Base-by-base conservation (phyloP, 2,888 invertebrate genomes). In the Megalurothrips usitatus region DNA sequence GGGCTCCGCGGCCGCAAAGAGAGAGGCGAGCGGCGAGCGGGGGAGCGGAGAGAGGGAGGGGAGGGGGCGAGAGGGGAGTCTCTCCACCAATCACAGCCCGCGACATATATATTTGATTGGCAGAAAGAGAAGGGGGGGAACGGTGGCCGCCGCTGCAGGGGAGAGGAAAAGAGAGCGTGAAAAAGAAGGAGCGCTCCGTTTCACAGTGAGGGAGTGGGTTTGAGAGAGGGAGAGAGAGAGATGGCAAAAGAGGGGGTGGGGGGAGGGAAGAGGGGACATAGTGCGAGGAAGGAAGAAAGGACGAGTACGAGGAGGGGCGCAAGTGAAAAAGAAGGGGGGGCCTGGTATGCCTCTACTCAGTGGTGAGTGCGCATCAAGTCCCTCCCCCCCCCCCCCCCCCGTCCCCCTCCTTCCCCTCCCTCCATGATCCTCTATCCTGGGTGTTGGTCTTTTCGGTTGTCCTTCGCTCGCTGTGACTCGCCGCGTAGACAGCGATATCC, bases 21-120 rank as follows among this genome's bases (percentile, higher is more conserved):
- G 47, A 34, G 47, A 68, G 68, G 79, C 12, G 58, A n/a, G 75
- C 43, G 34, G 34, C 11, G 63, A 78, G 80, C 43, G 14, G 68
- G 26, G 28, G 63, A 14, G 43, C n/a, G 48, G 75, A 78, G 23
- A n/a, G n/a, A 17, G 79, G 79, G 34, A 78, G 80, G 80, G 80
- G 79, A 78, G 81, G 68, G 75, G 80, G 78, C 75, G 80, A 80
- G 79, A 78, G 81, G 17, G 63, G 48, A 78, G 78, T n/a, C 12
- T 52, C 58, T 81, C 80, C 26, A 81, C 81, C 80, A 82, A 80
- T 81, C 79, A 81, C 63, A 75, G 47, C 52, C n/a, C 79, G 49
- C 80, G 81, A 78, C 78, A 34, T 79, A 48, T 23, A 75, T 75
- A 75, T 75, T 75, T 75, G 58, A 80, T 52, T 28, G 58, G 26